Conservation (phyloP, 2,113 vertebrate genomes). For the Hydrochoerus hydrochaeris region DNA sequence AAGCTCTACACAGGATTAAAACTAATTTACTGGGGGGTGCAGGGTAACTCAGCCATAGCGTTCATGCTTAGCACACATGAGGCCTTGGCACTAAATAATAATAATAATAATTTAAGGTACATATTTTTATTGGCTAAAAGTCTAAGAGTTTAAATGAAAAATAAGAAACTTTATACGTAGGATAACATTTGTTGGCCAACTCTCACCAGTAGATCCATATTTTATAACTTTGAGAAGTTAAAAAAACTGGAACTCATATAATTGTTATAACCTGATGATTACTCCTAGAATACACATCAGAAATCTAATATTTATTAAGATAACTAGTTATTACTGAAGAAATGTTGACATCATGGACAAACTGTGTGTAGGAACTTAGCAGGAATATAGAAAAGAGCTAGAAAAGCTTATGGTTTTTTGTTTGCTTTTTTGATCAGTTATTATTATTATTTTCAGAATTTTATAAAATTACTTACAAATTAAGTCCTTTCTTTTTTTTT, state of each 20-base stretch:
- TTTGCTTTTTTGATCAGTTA: background rate
- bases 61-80: background rate
- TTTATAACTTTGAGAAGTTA: background rate
- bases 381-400: background rate
- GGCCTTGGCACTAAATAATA: background rate
- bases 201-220: background rate
- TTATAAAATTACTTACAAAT: constrained; percentile 60
- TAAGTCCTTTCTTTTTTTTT: too few relatives aligned
- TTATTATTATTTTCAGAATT: background rate
- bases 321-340: constrained; percentile 17
- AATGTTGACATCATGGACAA: constrained; percentile 26
- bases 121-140: constrained; percentile 60
- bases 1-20: background rate
- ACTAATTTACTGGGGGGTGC: background rate
- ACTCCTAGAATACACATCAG: background rate
- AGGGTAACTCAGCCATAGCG: background rate
- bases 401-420: constrained; percentile 26
- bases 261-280: background rate
- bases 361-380: background rate
- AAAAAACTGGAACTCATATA: background rate
- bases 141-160: constrained; percentile 23
- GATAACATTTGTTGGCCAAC: constrained; percentile 2
- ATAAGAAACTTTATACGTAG: constrained; percentile 18
- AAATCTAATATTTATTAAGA: constrained; percentile 7
- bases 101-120: constrained; percentile 2